Percentiles rank a stretch among this genome's conserved stretches.
phyloP scores from a whole-genome alignment of 2,888 invertebrate species.

The Lottia scabra region DNA sequence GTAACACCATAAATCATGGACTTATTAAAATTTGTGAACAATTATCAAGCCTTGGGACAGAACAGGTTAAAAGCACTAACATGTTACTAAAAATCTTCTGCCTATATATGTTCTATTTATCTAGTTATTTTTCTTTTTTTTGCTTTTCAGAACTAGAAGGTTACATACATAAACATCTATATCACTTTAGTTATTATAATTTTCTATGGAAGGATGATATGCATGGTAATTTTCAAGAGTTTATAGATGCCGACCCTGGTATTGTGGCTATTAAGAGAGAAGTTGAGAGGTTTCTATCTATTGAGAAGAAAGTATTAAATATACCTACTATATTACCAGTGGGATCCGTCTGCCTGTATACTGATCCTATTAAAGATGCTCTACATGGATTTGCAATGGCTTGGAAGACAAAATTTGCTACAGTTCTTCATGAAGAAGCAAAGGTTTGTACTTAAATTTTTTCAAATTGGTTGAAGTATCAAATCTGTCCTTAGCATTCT shows the following conservation, averaged over 20 bases:
- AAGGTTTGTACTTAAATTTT: slow-evolving; percentile 48
- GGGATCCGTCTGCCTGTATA: slow-evolving; percentile 65
- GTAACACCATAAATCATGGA: too few relatives aligned
- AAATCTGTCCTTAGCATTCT: too few relatives aligned
- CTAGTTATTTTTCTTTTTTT: slow-evolving; percentile 7
- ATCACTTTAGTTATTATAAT: slow-evolving; percentile 67
- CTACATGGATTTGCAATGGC: slow-evolving; percentile 68
- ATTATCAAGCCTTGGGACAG: too few relatives aligned
- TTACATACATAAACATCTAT: slow-evolving; percentile 60
- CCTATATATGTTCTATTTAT: too few relatives aligned
- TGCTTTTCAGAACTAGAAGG: slow-evolving; percentile 61
- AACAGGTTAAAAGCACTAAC: too few relatives aligned
- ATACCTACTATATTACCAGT: slow-evolving; percentile 58
- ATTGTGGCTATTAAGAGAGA: slow-evolving; percentile 59
- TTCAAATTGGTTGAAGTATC: too few relatives aligned
- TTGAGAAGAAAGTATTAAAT: slow-evolving; percentile 64
- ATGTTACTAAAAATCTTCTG: too few relatives aligned
- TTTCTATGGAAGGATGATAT: slow-evolving; percentile 69
- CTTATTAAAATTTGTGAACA: too few relatives aligned
- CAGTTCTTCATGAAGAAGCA: slow-evolving; percentile 66
- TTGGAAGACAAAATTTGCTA: slow-evolving; percentile 69
- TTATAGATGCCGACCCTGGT: slow-evolving; percentile 61
- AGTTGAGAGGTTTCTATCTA: slow-evolving; percentile 56
- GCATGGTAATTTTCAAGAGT: slow-evolving; percentile 66
- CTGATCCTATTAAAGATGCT: slow-evolving; percentile 65